Percentiles rank a stretch among this genome's conserved stretches.
phyloP scores from a whole-genome alignment of 2,797 vertebrate genomes.

The Lerista edwardsae region DNA sequence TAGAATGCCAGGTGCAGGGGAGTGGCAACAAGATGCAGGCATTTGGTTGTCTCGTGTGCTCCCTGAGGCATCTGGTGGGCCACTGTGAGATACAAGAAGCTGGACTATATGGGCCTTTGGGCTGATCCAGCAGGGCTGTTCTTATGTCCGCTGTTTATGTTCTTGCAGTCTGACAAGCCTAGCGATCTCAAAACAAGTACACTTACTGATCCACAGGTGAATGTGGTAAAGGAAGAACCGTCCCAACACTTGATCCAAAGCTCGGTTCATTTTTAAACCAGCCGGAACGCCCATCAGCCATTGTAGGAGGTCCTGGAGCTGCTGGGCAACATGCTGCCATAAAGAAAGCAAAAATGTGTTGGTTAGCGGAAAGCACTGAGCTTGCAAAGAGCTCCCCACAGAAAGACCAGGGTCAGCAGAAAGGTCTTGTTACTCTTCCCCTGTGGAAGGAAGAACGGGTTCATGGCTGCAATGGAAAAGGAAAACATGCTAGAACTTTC shows the following conservation, averaged over 20 bases:
- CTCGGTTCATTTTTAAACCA: constrained; percentile 96
- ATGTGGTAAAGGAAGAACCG: constrained; percentile 99
- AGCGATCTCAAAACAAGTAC: not conserved
- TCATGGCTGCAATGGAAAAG: constrained; percentile 5
- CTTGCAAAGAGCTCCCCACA: not conserved
- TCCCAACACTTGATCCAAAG: constrained; percentile 93
- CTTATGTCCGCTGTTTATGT: too few relatives aligned
- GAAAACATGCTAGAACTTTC: not conserved
- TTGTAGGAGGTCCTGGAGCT: constrained; percentile 91
- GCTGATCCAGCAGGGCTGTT: too few relatives aligned
- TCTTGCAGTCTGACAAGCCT: too few relatives aligned
- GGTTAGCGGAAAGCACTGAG: not conserved
- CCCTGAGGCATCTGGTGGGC: too few relatives aligned
- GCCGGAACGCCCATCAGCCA: constrained; percentile 99
- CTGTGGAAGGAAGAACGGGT: not conserved
- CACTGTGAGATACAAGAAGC: too few relatives aligned
- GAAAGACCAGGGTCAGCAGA: not conserved
- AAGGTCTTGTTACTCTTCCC: not conserved
- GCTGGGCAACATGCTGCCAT: constrained; percentile 85
- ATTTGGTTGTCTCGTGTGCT: too few relatives aligned
- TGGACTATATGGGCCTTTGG: too few relatives aligned
- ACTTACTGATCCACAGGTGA: constrained; percentile 98
- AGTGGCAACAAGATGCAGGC: too few relatives aligned
- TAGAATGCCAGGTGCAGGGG: too few relatives aligned
- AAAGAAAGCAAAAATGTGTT: not conserved